A percentile compares a stretch with the other conserved stretches of the same genome.
These are phyloP conservation scores for Dromas ardeola DNA, from an alignment of 2,113 vertebrate genomes.

Conservation along the genomic window DNA sequence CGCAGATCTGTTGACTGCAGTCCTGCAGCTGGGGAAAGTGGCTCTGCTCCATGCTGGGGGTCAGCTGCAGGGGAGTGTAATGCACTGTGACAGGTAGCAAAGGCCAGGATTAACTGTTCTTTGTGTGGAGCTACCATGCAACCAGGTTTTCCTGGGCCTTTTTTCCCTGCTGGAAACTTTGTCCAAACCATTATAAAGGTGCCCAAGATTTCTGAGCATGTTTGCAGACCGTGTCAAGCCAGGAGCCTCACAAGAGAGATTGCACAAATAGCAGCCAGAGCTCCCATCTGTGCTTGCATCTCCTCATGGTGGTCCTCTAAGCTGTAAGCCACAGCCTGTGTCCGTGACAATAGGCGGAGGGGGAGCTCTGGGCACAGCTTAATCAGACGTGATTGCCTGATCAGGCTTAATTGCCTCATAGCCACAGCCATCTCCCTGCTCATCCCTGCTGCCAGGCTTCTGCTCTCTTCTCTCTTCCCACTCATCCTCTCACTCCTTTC, in stretches of 20 bases:
- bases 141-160: neutral
- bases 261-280: neutral
- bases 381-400: neutral
- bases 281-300: neutral
- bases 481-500: neutral
- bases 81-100: conserved; percentile 36
- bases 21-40: neutral
- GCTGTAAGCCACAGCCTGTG: neutral
- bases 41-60: neutral
- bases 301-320: neutral
- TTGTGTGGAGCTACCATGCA: neutral
- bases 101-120: conserved; percentile 29
- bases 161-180: neutral
- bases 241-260: neutral
- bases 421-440: neutral
- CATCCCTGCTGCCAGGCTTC: neutral
- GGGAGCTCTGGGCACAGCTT: neutral
- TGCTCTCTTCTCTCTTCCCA: neutral
- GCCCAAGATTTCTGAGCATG: neutral
- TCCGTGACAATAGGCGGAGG: neutral
- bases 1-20: neutral
- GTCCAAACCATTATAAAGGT: neutral
- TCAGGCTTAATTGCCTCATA: neutral
- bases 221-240: neutral
- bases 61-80: neutral